These are phyloP conservation scores for Sarcoramphus papa DNA, from an alignment of 2,797 vertebrate species.

Conservation along the genomic window DNA sequence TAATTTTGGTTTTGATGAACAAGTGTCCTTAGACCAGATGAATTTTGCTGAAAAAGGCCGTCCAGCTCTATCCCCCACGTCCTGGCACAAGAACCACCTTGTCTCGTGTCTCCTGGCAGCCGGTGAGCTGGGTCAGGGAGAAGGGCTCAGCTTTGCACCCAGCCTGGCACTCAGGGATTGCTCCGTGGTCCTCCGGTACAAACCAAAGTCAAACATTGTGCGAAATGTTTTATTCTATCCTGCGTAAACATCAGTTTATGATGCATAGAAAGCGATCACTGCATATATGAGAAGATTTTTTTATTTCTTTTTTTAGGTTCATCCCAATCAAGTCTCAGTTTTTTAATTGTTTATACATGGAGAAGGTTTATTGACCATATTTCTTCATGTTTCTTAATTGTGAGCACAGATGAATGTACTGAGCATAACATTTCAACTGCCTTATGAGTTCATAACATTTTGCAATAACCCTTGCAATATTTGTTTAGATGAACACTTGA, in stretches of 20 bases:
- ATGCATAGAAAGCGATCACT: background rate
- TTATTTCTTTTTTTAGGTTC: background rate
- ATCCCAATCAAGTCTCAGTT: background rate
- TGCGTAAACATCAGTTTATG: background rate
- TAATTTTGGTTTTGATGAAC: background rate
- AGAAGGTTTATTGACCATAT: background rate
- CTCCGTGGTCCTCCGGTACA: background rate
- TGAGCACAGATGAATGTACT: background rate
- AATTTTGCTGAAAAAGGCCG: background rate
- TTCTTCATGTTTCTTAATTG: background rate
- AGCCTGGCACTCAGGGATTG: rapidly evolving
- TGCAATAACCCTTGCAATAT: background rate
- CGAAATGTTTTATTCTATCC: background rate
- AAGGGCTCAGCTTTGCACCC: background rate
- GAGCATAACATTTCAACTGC: background rate
- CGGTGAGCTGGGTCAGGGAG: rapidly evolving
- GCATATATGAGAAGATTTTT: background rate
- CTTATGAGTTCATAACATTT: background rate
- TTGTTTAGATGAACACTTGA: background rate
- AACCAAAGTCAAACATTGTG: background rate
- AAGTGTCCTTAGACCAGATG: background rate
- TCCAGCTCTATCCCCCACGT: rapidly evolving
- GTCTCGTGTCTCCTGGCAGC: too few relatives aligned
- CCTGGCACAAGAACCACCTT: background rate
- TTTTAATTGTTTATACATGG: background rate